Evolutionary conservation across 2,888 invertebrate species (phyloP).

Genomic region (Metellina segmentata): DNA sequence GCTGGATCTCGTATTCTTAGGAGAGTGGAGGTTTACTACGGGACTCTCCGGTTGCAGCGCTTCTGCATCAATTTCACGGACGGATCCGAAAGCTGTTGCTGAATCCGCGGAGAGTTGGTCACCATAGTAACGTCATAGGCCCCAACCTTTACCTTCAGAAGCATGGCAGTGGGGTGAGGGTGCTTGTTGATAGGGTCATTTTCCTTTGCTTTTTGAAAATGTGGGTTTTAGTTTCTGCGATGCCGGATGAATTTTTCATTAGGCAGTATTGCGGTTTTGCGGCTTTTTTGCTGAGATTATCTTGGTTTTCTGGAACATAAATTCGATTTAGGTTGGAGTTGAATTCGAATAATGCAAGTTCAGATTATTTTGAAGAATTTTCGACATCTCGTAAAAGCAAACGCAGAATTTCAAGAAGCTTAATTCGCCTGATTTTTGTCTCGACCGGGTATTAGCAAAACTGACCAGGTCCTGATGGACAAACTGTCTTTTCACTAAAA

Average conservation of each 20-base stretch:
- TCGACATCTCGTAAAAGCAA: too few relatives aligned
- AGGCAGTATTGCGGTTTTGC: background rate
- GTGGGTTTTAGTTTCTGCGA: background rate
- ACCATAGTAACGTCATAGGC: conserved; percentile 31
- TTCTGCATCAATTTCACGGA: background rate
- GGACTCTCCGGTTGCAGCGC: background rate
- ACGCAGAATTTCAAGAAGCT: too few relatives aligned
- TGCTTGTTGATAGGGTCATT: background rate
- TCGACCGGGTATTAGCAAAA: too few relatives aligned
- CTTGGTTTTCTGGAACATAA: background rate
- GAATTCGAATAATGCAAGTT: too few relatives aligned
- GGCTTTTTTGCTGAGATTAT: background rate
- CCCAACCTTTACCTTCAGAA: conserved; percentile 54
- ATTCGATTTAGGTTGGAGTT: background rate
- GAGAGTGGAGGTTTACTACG: background rate
- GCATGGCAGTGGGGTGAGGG: background rate
- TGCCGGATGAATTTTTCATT: background rate
- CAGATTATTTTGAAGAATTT: too few relatives aligned
- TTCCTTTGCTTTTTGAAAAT: background rate
- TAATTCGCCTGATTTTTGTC: too few relatives aligned
- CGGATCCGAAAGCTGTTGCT: conserved; percentile 35
- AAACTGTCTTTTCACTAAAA: too few relatives aligned
- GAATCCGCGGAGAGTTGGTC: conserved; percentile 9
- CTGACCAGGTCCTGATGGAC: too few relatives aligned
- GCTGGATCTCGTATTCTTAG: background rate